These are phyloP conservation scores for Hypomecis punctinalis DNA, from an alignment of 2,888 invertebrate genomes.

Conservation along the genomic window DNA sequence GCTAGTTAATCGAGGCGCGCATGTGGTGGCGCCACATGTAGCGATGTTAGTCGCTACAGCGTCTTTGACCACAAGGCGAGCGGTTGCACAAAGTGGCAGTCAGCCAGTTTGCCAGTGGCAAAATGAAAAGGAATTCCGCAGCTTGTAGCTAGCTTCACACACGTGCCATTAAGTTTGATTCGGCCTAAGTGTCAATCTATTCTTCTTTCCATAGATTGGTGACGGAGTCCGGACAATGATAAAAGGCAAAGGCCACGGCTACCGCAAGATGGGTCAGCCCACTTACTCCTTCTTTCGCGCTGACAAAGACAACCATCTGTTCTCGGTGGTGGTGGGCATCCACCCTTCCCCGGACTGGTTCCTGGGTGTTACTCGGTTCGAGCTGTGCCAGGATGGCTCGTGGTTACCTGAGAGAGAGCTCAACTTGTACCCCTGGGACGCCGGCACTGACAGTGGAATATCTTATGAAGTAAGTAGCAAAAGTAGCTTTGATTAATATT, in stretches of 20 bases:
- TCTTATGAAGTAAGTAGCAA: constrained; percentile 89
- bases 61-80: too few species aligned
- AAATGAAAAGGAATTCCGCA: too few species aligned
- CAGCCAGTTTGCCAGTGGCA: too few species aligned
- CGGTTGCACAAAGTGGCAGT: too few species aligned
- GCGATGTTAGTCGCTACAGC: too few species aligned
- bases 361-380: constrained; percentile 94
- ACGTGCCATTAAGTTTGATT: too few species aligned
- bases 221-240: constrained; percentile 73
- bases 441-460: constrained; percentile 97
- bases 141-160: too few species aligned
- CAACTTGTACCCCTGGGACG: constrained; percentile 97
- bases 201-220: constrained; percentile 60
- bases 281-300: constrained; percentile 72
- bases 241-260: constrained; percentile 77
- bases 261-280: constrained; percentile 69
- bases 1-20: too few species aligned
- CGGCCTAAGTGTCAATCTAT: too few species aligned
- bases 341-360: constrained; percentile 96
- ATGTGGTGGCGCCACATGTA: too few species aligned
- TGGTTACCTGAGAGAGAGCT: constrained; percentile 94
- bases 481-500: too few species aligned
- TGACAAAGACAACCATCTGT: constrained; percentile 67
- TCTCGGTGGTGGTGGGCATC: constrained; percentile 67
- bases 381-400: constrained; percentile 94